Base-by-base conservation (phyloP, 2,888 invertebrate genomes). In the Pachycephus smyrnensis region DNA sequence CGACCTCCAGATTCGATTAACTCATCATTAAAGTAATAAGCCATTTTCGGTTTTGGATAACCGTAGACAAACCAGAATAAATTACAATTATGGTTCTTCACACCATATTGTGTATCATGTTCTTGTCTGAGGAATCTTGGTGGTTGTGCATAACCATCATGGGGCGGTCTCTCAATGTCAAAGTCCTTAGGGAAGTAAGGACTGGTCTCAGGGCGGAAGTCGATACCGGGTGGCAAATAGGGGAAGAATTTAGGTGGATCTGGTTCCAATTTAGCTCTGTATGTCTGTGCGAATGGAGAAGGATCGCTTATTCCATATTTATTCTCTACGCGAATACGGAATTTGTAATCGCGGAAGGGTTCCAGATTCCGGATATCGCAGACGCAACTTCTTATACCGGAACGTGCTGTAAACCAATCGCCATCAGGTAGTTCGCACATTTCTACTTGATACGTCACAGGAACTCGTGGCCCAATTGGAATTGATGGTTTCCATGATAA, bases 301-400 rank as follows among this genome's bases (percentile, higher is more conserved):
- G 99, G 99, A 90, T 99, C 99, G 92, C 98, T 98, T 83, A 98
- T 95, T 73, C 99, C 99, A 91, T 96, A 98, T 91, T 97, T 97
- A 92, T 99, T 99, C 91, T 99, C 98, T 3, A 99, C 99, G 68
- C 98, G 94, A 69, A 99, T 95, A 80, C 99, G 94, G 93, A 99
- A 98, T 91, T 96, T 96, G 92, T 99, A 99, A 92, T 99, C 98
- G 82, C 96, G 94, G 93, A 97, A 97, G 1, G 99, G 98, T 88
- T 97, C 96, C 82, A 99, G 92, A 91, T 97, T 97, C 82, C 96
- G 94, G 80, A 98, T 96, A 89, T 98, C 98, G 92, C 97, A 98
- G 68, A 95, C 96, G 90, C 97, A 97, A 82, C 97, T 97, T 81
- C 98, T 95, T 23, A 98, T 95, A 4, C 97, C 97, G 1, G 96